Base-by-base conservation (phyloP, 1,140 invertebrate species). In the Paraescarpia echinospica region DNA sequence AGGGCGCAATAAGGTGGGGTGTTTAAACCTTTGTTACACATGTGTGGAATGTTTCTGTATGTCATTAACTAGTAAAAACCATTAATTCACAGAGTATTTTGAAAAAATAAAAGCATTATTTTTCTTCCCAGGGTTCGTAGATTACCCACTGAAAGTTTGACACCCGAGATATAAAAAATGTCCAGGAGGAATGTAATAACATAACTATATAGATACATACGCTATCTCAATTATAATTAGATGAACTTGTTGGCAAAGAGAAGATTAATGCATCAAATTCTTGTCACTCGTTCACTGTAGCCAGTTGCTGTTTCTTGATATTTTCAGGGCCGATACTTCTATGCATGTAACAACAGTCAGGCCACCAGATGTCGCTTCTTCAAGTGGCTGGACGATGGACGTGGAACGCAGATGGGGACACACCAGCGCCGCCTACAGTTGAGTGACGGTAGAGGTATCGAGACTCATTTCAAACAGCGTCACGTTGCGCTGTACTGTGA, bases 311-410 rank as follows among this genome's bases (percentile, higher is more conserved):
- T 77, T 18, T 77, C 48, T 1, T 27, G 4, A 77, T 18, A 31
- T 22, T 77, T 77, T 77, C 22, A 77, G 90, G 95, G 94, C 1
- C 92, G 94, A 92, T 94, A 94, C 92, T 95, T 95, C 93, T 95
- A 94, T 92, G 92, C 94, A 51, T 94, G 94, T 93, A 93, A 93
- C 91, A 92, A 93, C 6, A 91, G 93, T 59, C 91, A 94, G 51
- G 94, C 94, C 33, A 93, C 93, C 34, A 94, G 95, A 91, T 95
- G 95, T 93, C 95, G 95, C 94, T 95, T 94, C 93, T 95, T 95
- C 92, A 94, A 95, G 94, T 95, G 95, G 95, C 93, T 93, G 31
- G 95, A 95, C 93, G 93, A 94, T 41, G 91, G 90, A 8, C 91
- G 92, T 31, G 93, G 89, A n/a, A 41, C 91, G 33, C 22, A 31